Conservation (phyloP, 2,797 vertebrate genomes). For the Sebastes miniatus region DNA sequence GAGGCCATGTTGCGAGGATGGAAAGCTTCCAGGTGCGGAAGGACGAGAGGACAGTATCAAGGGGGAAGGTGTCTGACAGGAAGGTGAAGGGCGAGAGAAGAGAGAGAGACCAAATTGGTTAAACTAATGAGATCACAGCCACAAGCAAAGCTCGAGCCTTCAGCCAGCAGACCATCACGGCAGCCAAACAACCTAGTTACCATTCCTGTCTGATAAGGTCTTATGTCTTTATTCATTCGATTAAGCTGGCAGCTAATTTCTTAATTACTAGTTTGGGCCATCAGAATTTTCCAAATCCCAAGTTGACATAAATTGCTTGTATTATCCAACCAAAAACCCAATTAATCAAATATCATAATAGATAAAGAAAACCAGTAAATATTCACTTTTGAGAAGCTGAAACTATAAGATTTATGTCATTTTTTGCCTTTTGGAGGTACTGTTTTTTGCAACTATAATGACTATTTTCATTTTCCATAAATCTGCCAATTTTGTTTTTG, state of each 20-base stretch:
- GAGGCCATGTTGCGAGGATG: constrained; percentile 44
- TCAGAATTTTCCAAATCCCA: neutral
- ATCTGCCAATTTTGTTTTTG: too few relatives aligned
- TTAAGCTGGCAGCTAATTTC: neutral
- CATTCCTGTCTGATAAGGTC: neutral
- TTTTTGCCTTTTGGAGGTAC: neutral
- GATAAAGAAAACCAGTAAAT: neutral
- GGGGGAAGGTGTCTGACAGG: neutral
- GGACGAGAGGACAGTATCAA: neutral
- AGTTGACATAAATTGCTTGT: neutral
- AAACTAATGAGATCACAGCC: constrained; percentile 13
- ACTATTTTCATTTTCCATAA: neutral
- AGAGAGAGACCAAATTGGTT: neutral
- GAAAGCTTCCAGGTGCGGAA: neutral
- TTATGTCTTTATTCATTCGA: constrained; percentile 4
- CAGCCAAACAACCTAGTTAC: constrained; percentile 11
- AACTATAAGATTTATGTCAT: neutral
- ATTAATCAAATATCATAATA: neutral
- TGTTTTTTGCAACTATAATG: neutral
- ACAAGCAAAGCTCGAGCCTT: neutral
- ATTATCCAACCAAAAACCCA: neutral
- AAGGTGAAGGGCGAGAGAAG: neutral
- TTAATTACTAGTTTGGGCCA: neutral
- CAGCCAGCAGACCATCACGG: neutral
- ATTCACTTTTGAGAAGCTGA: neutral